Base-by-base conservation (phyloP, 2,113 vertebrate genomes). In the Istiophorus platypterus region DNA sequence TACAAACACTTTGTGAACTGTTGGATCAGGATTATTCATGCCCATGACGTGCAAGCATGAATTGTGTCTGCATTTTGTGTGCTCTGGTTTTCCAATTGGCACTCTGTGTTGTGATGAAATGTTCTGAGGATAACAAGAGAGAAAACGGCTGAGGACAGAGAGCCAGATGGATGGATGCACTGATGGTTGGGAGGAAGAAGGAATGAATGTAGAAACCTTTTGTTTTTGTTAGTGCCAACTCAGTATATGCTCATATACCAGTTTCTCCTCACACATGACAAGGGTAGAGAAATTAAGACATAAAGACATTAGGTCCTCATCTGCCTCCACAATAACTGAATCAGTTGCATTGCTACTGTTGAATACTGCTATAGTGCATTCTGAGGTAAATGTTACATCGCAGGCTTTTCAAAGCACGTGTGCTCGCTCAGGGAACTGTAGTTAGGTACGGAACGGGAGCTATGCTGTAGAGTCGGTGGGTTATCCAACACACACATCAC, bases 71-170 rank as follows among this genome's bases (percentile, higher is more conserved):
- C 51, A 22, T 39, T 59, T 82, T 2, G 47, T 66, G 17, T 34
- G 12, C 11, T 71, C 29, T 63, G 67, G 9, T 81, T 80, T 75
- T 76, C 63, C 79, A 77, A 59, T 66, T 72, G 81, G 45, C 20
- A 65, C 6, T 52, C 15, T 80, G 75, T 45, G 45, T 51, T 34
- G 70, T 54, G 72, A 74, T 74, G 26, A 70, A 80, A 85, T 26
- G 1, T 26, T 47, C 31, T 18, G 45, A 37, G 56, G 67, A 64
- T 47, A 69, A 70, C 57, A 42, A 58, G 57, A 59, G 29, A 64
- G 56, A 59, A 59, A 39, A 71, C 64, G 49, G 61, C 66, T 59
- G 72, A 80, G 41, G 42, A 76, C 22, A 20, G 70, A 9, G 54
- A 20, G 12, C 27, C 24, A 62, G 37, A 72, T 67, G 54, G 34